Evolutionary conservation across 2,113 vertebrate species (phyloP).

Genomic region (Bufo gargarizans): DNA sequence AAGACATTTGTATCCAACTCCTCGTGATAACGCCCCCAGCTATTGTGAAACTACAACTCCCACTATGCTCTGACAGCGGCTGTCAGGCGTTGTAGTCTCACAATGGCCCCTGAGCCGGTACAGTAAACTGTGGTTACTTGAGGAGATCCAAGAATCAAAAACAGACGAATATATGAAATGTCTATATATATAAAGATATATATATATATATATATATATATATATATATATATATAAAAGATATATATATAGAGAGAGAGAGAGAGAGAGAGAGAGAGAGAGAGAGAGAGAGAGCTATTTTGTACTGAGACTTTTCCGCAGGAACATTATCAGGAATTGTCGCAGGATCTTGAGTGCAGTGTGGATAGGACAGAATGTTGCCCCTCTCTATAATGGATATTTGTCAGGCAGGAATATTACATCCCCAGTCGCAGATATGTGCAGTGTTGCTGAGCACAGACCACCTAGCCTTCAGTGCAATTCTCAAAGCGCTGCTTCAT

Average conservation of each 20-base stretch:
- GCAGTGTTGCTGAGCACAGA: slow-evolving; percentile 42
- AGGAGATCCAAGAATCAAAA: no score
- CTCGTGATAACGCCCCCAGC: neutral
- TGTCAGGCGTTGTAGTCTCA: neutral
- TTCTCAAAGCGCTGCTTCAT: slow-evolving; percentile 64
- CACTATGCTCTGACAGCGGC: neutral
- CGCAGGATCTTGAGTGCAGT: neutral
- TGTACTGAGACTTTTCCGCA: no score
- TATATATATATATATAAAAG: no score
- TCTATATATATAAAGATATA: slow-evolving; percentile 12
- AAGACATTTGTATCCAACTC: no score
- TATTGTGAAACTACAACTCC: neutral
- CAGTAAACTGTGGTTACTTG: neutral
- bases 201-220: no score
- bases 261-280: no score
- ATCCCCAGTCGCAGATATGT: slow-evolving; percentile 59
- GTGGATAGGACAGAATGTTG: neutral
- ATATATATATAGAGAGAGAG: neutral
- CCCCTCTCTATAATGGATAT: slow-evolving; percentile 14
- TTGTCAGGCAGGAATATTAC: neutral
- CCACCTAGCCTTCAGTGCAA: slow-evolving; percentile 58
- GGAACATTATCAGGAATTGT: neutral
- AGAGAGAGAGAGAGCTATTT: no score
- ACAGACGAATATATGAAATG: neutral
- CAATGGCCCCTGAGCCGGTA: neutral